Evolutionary conservation across 2,888 invertebrate genomes (phyloP).

Genomic region (Hirtodrosophila trivittata): DNA sequence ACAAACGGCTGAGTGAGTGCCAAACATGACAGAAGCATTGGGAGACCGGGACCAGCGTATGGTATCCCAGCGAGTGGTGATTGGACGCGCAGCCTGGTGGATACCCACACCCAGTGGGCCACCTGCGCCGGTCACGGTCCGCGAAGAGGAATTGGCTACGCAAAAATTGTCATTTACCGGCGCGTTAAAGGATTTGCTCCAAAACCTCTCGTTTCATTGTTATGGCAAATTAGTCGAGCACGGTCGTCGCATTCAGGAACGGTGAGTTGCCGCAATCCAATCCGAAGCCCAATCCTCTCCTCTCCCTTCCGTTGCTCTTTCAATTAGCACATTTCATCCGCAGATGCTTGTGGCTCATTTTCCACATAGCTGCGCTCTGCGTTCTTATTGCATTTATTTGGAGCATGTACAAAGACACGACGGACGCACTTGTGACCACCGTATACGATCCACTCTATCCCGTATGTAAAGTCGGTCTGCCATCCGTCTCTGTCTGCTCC

Average conservation of each 20-base stretch:
- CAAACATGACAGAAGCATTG: conserved; percentile 43
- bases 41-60: conserved; percentile 12
- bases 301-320: conserved; percentile 28
- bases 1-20: conserved; percentile 56
- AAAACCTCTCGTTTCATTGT: conserved; percentile 82
- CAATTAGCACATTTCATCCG: conserved; percentile 56
- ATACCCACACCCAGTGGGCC: conserved; percentile 48
- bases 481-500: conserved; percentile 86
- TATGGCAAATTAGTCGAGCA: conserved; percentile 81
- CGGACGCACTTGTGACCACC: conserved; percentile 66
- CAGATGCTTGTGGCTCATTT: conserved; percentile 80
- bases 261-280: conserved; percentile 66
- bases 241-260: conserved; percentile 72
- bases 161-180: conserved; percentile 69
- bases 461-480: conserved; percentile 86
- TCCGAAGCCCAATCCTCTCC: neutral
- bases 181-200: conserved; percentile 80
- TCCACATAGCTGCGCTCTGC: conserved; percentile 74
- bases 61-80: conserved; percentile 47
- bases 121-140: conserved; percentile 11
- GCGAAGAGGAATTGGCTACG: conserved; percentile 34
- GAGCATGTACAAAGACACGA: conserved; percentile 54
- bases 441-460: conserved; percentile 83
- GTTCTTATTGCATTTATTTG: conserved; percentile 75
- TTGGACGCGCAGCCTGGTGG: conserved; percentile 81